Evolutionary conservation across 92 coral and sea anemone species (phyloP).

Genomic region (Palythoa heliodiscus): DNA sequence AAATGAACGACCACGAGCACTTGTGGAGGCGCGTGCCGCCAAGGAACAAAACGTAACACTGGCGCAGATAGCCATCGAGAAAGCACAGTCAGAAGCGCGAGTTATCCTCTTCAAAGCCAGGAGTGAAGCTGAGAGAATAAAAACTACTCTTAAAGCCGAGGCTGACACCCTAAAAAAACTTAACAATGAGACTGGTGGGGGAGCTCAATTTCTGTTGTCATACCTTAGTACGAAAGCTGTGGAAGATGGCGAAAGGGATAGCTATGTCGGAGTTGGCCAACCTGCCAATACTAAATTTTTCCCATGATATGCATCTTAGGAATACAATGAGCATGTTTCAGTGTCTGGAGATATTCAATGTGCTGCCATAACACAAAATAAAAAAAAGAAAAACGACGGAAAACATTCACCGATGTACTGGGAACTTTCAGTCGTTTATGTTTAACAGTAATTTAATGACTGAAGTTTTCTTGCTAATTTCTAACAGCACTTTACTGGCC

Average conservation of each 20-base stretch:
- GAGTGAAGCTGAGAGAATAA: slow-evolving; percentile 25
- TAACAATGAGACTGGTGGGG: background rate
- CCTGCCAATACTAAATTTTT: slow-evolving; percentile 17
- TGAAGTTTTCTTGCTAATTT: too few relatives aligned
- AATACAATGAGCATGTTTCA: too few relatives aligned
- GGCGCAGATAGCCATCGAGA: slow-evolving; percentile 38
- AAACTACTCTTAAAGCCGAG: slow-evolving; percentile 25
- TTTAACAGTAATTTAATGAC: too few relatives aligned
- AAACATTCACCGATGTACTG: too few relatives aligned
- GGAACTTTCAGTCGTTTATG: too few relatives aligned
- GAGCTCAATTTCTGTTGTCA: background rate
- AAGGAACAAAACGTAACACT: slow-evolving; percentile 33
- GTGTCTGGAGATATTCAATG: too few relatives aligned
- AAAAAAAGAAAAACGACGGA: too few relatives aligned
- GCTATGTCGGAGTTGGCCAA: slow-evolving; percentile 2
- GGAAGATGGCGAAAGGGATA: slow-evolving; percentile 8
- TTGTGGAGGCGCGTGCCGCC: slow-evolving; percentile 28
- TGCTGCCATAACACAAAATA: too few relatives aligned
- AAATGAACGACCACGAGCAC: slow-evolving; percentile 34
- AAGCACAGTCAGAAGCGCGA: slow-evolving; percentile 41
- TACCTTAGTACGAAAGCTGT: slow-evolving; percentile 13
- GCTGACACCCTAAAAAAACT: slow-evolving; percentile 23
- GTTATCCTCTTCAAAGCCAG: slow-evolving; percentile 21
- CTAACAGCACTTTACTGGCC: too few relatives aligned
- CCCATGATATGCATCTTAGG: background rate